Evolutionary conservation across 2,113 vertebrate species (phyloP).

Genomic region (Microtus pennsylvanicus): DNA sequence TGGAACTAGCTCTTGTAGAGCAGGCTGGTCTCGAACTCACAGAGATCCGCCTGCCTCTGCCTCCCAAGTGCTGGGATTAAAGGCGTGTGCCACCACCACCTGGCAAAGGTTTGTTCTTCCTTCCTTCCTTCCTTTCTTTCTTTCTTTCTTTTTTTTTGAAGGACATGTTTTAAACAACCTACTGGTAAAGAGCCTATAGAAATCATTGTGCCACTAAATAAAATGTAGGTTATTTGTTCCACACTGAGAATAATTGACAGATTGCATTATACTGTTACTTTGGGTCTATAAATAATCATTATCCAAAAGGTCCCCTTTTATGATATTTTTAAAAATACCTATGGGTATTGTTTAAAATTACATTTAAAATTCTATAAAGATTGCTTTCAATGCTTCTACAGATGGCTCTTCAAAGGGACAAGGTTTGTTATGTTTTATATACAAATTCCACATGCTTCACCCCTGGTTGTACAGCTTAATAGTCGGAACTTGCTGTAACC

Average conservation of each 20-base stretch:
- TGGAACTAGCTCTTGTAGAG: no score
- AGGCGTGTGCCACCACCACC: no score
- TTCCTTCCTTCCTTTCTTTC: no score
- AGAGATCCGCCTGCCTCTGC: no score
- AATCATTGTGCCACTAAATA: background rate
- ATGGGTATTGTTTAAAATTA: background rate
- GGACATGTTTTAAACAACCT: background rate
- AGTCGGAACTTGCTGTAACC: background rate
- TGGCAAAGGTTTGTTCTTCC: no score
- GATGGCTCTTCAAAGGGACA: background rate
- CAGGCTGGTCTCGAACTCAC: no score
- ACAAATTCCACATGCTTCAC: background rate
- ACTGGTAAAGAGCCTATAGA: background rate
- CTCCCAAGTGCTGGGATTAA: no score
- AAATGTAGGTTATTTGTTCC: background rate
- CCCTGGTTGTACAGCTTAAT: background rate
- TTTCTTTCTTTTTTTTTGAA: no score
- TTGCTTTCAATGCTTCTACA: background rate
- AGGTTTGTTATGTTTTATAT: background rate
- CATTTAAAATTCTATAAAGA: background rate
- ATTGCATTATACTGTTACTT: background rate
- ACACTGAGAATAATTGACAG: background rate
- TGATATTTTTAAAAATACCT: background rate
- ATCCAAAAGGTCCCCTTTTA: background rate
- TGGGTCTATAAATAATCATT: background rate